Evolutionary conservation across 2,888 invertebrate species (phyloP), one percentile per base, ranked within the genome.

Genomic region (Cryptus armator): DNA sequence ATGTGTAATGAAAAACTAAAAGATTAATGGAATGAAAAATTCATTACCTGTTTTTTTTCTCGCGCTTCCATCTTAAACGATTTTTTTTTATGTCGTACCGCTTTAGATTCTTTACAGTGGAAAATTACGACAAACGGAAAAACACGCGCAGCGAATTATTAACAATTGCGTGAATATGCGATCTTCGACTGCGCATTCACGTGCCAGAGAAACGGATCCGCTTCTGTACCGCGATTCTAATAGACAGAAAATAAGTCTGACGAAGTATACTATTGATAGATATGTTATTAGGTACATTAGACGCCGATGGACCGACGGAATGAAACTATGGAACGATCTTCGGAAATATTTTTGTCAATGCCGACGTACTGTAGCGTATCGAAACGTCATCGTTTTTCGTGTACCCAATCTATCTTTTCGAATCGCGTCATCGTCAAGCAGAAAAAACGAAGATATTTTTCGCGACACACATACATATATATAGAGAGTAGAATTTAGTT

Each of bases 231-330:
- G 37, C 71, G 44, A 32, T 62, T 68, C 32, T 12, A 12, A n/a
- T 29, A 46, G 29, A 66, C 79, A 79, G 70, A 80, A 84, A 71
- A 84, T 72, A 84, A 71, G 71, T 80, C 76, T 72, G 80, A 80
- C 70, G 59, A 66, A 71, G 71, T 76, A 16, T 16, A 19, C 66
- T 68, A 68, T 56, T 77, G 56, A 56, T 56, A 56, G 19, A 56
- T 37, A 1, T 1, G 37, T 37, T 37, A 37, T 37, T 37, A 37
- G 37, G 37, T 9, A 19, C 10, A 12, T 24, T 24, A 19, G 56
- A 56, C 19, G 56, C 56, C 24, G 24, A 56, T 56, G 56, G 56
- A 56, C 56, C 24, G 56, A 24, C 56, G 24, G 19, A 56, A 19
- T 56, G 10, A n/a, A 37, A 37, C 56, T 19, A 16, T 10, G 19